Conservation (phyloP, 2,113 vertebrate genomes). For the Pseudolaguvia tuberculata region DNA sequence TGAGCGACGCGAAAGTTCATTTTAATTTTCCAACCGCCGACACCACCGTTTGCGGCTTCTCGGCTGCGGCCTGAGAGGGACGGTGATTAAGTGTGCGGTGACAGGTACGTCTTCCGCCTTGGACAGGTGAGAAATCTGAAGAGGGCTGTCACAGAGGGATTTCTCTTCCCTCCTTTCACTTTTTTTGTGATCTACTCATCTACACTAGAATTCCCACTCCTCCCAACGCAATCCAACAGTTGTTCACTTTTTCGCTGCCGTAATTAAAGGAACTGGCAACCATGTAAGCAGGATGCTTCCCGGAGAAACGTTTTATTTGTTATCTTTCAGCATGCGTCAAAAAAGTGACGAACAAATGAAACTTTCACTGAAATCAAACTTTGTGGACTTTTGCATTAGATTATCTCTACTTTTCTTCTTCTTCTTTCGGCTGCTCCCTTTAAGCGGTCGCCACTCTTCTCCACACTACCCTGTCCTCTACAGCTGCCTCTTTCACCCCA, state of each 20-base stretch:
- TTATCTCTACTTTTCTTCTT: too few relatives aligned
- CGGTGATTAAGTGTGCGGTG: constrained; percentile 74
- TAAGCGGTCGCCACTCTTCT: too few relatives aligned
- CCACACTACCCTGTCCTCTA: too few relatives aligned
- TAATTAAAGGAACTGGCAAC: constrained; percentile 50
- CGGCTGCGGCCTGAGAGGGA: constrained; percentile 47
- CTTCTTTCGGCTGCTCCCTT: too few relatives aligned
- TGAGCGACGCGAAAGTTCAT: constrained; percentile 94
- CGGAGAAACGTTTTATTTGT: constrained; percentile 47
- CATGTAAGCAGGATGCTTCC: constrained; percentile 47
- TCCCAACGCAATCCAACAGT: not conserved
- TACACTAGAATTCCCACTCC: too few relatives aligned
- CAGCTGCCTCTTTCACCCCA: too few relatives aligned
- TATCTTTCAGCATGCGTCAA: too few relatives aligned
- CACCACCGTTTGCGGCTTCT: constrained; percentile 38
- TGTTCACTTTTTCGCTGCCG: constrained; percentile 17
- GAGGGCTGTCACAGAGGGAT: constrained; percentile 64
- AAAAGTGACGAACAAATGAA: too few relatives aligned
- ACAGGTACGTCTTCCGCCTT: constrained; percentile 72
- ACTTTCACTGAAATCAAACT: too few relatives aligned
- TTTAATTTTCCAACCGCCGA: constrained; percentile 83
- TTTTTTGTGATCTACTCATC: not conserved
- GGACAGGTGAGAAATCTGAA: constrained; percentile 76
- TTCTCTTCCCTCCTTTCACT: constrained; percentile 3
- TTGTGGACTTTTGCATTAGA: too few relatives aligned